Percentiles rank a stretch among this genome's conserved stretches.
These are phyloP conservation scores for Metalampra italica DNA, from an alignment of 2,888 invertebrate genomes.

Conservation along the genomic window DNA sequence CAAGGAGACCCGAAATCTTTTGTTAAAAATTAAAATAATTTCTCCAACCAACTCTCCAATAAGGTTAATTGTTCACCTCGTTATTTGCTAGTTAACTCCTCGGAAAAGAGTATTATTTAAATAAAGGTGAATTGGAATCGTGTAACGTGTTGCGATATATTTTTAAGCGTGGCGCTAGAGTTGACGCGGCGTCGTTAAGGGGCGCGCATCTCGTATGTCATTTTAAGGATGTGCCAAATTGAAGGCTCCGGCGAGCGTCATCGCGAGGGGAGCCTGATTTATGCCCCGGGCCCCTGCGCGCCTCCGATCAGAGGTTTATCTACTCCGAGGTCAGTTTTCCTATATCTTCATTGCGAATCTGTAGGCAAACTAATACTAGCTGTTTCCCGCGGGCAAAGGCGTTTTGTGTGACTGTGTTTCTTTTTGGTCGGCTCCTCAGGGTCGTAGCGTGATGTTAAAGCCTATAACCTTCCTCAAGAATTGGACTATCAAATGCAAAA, in stretches of 20 bases:
- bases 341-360: slow-evolving; percentile 31
- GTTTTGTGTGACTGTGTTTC: no score
- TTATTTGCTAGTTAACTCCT: not conserved
- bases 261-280: slow-evolving; percentile 74
- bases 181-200: slow-evolving; percentile 66
- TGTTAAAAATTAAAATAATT: no score
- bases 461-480: no score
- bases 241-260: slow-evolving; percentile 73
- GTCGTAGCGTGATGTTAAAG: no score
- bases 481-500: no score
- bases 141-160: slow-evolving; percentile 43
- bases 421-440: no score
- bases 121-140: slow-evolving; percentile 22
- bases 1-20: no score
- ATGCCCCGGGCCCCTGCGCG: slow-evolving; percentile 54
- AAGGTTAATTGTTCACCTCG: not conserved
- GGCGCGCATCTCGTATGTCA: slow-evolving; percentile 74
- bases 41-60: not conserved
- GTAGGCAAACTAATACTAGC: no score
- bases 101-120: slow-evolving; percentile 12
- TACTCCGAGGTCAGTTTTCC: slow-evolving; percentile 75
- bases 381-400: no score
- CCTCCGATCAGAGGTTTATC: slow-evolving; percentile 68
- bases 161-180: slow-evolving; percentile 48
- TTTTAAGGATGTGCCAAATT: slow-evolving; percentile 79